Evolutionary conservation across 2,113 vertebrate species (phyloP).

Genomic region (Pteropus alecto): DNA sequence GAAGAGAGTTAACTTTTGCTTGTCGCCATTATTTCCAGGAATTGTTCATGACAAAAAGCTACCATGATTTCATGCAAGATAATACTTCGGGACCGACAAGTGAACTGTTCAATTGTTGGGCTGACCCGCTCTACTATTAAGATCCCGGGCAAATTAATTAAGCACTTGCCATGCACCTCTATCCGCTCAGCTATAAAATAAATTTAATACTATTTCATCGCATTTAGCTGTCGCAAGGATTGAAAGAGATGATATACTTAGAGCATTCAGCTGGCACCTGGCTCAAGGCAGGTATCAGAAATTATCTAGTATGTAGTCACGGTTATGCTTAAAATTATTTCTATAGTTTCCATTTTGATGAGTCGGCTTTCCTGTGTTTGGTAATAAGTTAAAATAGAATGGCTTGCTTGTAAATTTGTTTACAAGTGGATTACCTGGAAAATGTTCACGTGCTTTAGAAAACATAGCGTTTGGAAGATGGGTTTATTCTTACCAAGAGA

Average conservation of each 20-base stretch:
- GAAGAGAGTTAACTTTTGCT: neutral
- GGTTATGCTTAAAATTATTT: neutral
- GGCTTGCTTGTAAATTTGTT: neutral
- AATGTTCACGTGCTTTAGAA: neutral
- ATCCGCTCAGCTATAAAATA: neutral
- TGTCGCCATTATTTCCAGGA: neutral
- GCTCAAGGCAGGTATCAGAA: neutral
- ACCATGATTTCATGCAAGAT: neutral
- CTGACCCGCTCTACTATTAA: neutral
- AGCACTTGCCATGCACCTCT: neutral
- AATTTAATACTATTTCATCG: neutral
- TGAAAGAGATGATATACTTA: neutral
- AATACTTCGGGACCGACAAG: neutral
- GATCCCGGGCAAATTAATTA: neutral
- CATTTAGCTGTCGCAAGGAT: neutral
- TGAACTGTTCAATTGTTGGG: neutral
- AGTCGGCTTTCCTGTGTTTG: slow-evolving; percentile 16
- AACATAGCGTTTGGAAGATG: neutral
- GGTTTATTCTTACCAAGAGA: neutral
- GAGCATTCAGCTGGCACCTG: neutral
- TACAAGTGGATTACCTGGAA: neutral
- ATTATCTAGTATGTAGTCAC: neutral
- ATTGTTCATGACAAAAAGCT: neutral
- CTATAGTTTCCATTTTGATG: neutral
- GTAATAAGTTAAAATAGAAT: neutral